These are phyloP conservation scores for Enteromius unitaeniatus DNA, from an alignment of 2,797 vertebrate species.

Conservation along the genomic window DNA sequence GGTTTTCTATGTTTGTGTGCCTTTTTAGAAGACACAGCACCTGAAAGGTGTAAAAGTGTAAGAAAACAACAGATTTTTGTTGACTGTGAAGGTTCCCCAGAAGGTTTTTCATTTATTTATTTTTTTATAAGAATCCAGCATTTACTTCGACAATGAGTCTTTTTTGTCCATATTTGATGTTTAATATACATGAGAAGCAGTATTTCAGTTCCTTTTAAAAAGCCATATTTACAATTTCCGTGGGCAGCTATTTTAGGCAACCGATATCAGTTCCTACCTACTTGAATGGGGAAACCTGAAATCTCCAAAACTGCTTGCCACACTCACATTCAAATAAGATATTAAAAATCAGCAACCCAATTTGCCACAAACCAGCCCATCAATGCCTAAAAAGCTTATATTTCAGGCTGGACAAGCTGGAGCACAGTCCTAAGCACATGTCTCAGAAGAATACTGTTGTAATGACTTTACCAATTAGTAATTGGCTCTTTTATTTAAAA, in stretches of 20 bases:
- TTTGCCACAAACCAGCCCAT: neutral
- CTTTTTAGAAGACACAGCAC: neutral
- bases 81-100: neutral
- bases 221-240: neutral
- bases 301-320: neutral
- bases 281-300: neutral
- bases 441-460: neutral
- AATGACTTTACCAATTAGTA: neutral
- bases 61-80: neutral
- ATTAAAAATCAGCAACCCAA: neutral
- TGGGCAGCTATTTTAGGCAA: neutral
- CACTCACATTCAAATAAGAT: neutral
- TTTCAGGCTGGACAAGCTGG: neutral
- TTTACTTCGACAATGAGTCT: neutral
- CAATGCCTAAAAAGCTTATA: neutral
- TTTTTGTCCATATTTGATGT: neutral
- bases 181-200: neutral
- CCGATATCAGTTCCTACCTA: neutral
- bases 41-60: neutral
- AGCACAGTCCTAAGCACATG: neutral
- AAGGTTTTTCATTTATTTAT: neutral
- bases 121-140: neutral
- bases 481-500: neutral
- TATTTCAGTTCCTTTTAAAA: neutral
- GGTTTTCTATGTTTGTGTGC: neutral